Base-by-base conservation (phyloP, 2,797 vertebrate species). In the Rhinoraja longicauda region DNA sequence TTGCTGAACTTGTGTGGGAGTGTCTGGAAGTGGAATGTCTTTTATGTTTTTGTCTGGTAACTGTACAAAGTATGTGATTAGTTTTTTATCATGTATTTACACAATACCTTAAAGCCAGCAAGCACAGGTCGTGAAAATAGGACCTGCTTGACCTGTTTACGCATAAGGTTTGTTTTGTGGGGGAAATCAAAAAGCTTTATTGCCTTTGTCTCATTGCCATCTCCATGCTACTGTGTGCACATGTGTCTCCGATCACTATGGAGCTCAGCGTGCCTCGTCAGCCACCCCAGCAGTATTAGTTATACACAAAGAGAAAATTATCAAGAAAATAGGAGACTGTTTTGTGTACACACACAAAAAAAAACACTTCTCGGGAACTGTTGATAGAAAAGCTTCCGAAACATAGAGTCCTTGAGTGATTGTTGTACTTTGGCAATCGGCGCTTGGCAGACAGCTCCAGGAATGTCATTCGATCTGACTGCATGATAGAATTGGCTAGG, bases 391-490 rank as follows among this genome's bases (percentile, higher is more conserved):
- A 95, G 93, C 94, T 94, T 96, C 90, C 70, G 94, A 94, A 94
- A 94, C 94, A 94, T 94, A 93, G 95, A 95, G 97, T 96, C 95
- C 96, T 95, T 73, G 95, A 95, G 94, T 82, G 94, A 94, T 94
- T 67, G 90, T 94, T 96, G 97, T 96, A 93, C 94, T 95, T 95
- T 96, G 96, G 96, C 95, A 93, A 95, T 93, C 95, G 95, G 95
- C 93, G 96, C 96, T 98, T 97, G 98, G 98, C 97, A 96, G 96
- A 96, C 96, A 94, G 95, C 93, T 96, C 96, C 95, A 94, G 95
- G 95, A 95, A 95, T 95, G 97, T 96, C 97, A 96, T 96, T 98
- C 97, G 97, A 98, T 97, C 97, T 96, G 96, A 94, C 96, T 94
- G 95, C 95, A 36, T 93, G 96, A 96, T 96, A 96, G 97, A 96